phyloP scores from a whole-genome alignment of 1,140 invertebrate species.

The Drosophila parvula region DNA sequence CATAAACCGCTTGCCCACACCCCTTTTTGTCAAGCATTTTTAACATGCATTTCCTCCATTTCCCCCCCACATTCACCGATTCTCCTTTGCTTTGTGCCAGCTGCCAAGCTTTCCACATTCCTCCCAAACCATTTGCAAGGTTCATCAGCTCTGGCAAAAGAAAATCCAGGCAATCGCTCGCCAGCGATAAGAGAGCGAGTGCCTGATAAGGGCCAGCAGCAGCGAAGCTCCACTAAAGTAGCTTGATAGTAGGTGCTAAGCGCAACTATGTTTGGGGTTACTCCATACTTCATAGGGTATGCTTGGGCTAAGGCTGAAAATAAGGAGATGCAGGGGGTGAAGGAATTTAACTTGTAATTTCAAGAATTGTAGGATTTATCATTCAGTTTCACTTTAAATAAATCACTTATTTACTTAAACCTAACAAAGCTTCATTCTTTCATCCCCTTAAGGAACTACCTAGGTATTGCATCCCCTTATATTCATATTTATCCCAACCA shows the following conservation, averaged over 20 bases:
- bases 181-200: conserved; percentile 20
- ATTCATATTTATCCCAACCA: too few species aligned
- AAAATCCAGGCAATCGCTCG: conserved; percentile 36
- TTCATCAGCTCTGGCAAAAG: conserved; percentile 23
- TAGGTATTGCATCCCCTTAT: too few species aligned
- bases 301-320: not conserved
- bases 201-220: conserved; percentile 22
- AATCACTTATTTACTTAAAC: too few species aligned
- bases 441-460: too few species aligned
- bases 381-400: not conserved
- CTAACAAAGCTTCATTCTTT: too few species aligned
- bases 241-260: conserved; percentile 10
- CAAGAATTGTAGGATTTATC: not conserved
- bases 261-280: not conserved
- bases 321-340: not conserved
- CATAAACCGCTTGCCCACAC: conserved; percentile 20
- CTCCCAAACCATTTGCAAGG: conserved; percentile 30
- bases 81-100: conserved; percentile 17
- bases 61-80: not conserved
- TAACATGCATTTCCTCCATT: conserved; percentile 13
- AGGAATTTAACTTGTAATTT: not conserved
- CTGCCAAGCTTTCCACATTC: conserved; percentile 36
- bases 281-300: too few species aligned
- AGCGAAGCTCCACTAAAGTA: conserved; percentile 2
- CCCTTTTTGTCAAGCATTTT: conserved; percentile 1